Percentiles rank a stretch among this genome's conserved stretches.
phyloP scores from a whole-genome alignment of 35 echinoderm and acorn worm genomes.

The Heliocidaris erythrogramma region DNA sequence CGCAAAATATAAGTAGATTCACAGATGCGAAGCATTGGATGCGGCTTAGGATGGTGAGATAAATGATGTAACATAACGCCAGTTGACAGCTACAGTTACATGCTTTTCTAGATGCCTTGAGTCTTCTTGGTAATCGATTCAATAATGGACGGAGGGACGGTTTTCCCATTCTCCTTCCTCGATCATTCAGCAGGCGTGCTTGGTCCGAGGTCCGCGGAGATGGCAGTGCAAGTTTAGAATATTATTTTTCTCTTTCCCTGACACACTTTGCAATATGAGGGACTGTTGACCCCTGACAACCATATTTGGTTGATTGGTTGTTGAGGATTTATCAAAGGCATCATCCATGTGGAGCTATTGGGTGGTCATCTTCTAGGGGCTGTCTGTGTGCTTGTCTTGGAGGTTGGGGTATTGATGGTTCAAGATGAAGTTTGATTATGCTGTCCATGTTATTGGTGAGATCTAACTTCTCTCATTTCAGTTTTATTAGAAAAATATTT shows the following conservation, averaged over 20 bases:
- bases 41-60: not conserved
- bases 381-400: not conserved
- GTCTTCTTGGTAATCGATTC: not conserved
- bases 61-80: constrained; percentile 5
- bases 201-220: not conserved
- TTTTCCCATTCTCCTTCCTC: not conserved
- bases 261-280: constrained; percentile 29
- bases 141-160: not conserved
- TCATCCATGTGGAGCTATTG: not conserved
- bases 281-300: not conserved
- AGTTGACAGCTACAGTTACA: not conserved
- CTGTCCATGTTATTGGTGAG: constrained; percentile 20
- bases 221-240: not conserved
- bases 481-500: not conserved
- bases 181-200: not conserved
- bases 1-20: not conserved
- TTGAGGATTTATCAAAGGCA: constrained; percentile 1
- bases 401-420: not conserved
- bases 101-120: not conserved
- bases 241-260: not conserved
- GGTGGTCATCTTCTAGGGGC: not conserved
- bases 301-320: constrained; percentile 19
- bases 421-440: constrained; percentile 29
- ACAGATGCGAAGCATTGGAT: not conserved
- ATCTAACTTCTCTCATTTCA: not conserved